Conservation (phyloP, 2,113 vertebrate species). For the Apeltes quadracus region DNA sequence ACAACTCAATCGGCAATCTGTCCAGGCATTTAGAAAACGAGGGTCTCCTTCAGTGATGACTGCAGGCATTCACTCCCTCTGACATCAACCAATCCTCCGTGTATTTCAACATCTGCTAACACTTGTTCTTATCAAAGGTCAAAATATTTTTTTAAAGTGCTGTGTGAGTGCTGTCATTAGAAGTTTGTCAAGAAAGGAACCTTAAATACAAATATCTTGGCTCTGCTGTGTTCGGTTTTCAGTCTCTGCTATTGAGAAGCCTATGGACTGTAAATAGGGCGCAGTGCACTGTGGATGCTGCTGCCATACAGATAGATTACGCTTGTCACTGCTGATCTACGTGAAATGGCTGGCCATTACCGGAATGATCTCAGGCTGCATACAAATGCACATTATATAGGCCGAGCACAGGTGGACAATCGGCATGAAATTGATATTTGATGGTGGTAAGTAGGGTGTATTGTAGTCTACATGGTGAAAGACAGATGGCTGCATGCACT, state of each 20-base stretch:
- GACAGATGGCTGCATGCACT: constrained; percentile 51
- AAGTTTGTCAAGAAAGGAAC: constrained; percentile 30
- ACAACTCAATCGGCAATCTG: constrained; percentile 65
- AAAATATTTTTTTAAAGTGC: constrained; percentile 36
- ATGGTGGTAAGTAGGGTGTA: constrained; percentile 60
- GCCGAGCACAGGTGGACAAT: constrained; percentile 67
- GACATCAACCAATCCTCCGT: constrained; percentile 42
- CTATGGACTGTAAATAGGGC: constrained; percentile 52
- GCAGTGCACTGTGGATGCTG: constrained; percentile 52
- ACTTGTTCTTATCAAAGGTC: constrained; percentile 42
- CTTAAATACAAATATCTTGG: constrained; percentile 45
- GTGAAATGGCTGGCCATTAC: constrained; percentile 64
- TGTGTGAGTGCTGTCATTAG: constrained; percentile 23
- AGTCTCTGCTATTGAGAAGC: constrained; percentile 27
- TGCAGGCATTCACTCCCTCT: constrained; percentile 46
- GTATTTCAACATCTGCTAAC: constrained; percentile 42
- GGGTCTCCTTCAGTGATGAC: constrained; percentile 55
- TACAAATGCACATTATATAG: constrained; percentile 66
- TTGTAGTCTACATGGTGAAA: constrained; percentile 34
- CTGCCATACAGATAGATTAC: constrained; percentile 64
- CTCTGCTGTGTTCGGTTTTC: constrained; percentile 14
- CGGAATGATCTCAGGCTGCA: constrained; percentile 63
- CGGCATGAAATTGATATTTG: constrained; percentile 55
- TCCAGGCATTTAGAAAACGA: constrained; percentile 58
- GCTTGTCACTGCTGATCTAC: constrained; percentile 67